Conservation (phyloP, 2,888 invertebrate species). For the Trichogramma dendrolimi region DNA sequence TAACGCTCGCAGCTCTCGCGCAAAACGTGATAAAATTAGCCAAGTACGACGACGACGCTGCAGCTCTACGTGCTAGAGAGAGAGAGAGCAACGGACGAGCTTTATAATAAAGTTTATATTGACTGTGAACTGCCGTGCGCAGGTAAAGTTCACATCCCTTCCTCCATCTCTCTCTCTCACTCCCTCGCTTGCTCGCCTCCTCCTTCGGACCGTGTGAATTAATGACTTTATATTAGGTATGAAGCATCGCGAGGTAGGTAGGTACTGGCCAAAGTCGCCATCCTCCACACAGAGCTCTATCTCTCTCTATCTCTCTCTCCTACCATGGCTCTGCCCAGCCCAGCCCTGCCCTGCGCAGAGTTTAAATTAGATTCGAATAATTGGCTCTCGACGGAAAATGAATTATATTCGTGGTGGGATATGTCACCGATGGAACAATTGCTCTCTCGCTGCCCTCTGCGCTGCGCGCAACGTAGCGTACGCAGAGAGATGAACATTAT, state of each 20-base stretch:
- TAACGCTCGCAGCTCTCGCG: neutral
- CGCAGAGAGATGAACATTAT: no score
- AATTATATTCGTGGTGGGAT: constrained; percentile 21
- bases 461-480: no score
- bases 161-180: constrained; percentile 6
- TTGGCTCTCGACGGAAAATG: constrained; percentile 27
- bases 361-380: constrained; percentile 42
- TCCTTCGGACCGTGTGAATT: constrained; percentile 32
- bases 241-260: neutral
- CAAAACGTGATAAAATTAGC: constrained; percentile 16
- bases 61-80: no score
- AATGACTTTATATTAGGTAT: constrained; percentile 31
- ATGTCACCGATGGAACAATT: no score
- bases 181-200: constrained; percentile 25
- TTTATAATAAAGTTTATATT: constrained; percentile 30
- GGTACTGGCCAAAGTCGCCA: no score
- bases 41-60: neutral
- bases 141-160: constrained; percentile 27
- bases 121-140: constrained; percentile 7
- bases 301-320: no score
- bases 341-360: constrained; percentile 23
- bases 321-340: no score
- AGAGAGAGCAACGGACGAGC: constrained; percentile 16
- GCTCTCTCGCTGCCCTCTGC: no score
- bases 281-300: no score